phyloP scores from a whole-genome alignment of 2,113 vertebrate species.

The Entelurus aequoreus region DNA sequence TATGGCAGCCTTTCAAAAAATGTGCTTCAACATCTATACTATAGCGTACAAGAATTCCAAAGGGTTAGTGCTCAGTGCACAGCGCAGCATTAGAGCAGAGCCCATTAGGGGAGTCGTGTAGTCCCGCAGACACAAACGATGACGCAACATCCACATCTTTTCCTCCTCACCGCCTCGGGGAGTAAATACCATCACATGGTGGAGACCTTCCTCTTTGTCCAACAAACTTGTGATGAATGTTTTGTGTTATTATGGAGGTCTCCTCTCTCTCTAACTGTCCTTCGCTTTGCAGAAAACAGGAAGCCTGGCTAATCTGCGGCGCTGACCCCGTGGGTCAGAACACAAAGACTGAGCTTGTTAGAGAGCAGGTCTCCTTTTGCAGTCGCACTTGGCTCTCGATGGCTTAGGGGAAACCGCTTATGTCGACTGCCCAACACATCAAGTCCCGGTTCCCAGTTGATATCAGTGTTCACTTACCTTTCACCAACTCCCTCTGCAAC shows the following conservation, averaged over 20 bases:
- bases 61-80: slow-evolving; percentile 27
- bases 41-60: slow-evolving; percentile 3
- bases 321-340: slow-evolving; percentile 36
- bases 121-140: slow-evolving; percentile 20
- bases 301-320: slow-evolving; percentile 24
- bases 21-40: not conserved
- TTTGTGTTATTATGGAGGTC: slow-evolving; percentile 26
- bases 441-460: no score
- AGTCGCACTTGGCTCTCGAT: slow-evolving; percentile 21
- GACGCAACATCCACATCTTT: slow-evolving; percentile 46
- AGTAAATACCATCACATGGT: slow-evolving; percentile 48
- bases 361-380: slow-evolving; percentile 20
- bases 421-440: no score
- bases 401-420: not conserved
- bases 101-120: slow-evolving; percentile 15
- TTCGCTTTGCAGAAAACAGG: slow-evolving; percentile 49
- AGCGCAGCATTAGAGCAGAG: slow-evolving; percentile 21
- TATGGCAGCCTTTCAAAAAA: no score
- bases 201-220: not conserved
- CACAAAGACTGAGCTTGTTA: slow-evolving; percentile 55
- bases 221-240: not conserved
- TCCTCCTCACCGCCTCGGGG: slow-evolving; percentile 33
- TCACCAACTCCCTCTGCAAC: no score
- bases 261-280: slow-evolving; percentile 26
- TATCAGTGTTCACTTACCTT: no score